These are phyloP conservation scores for Macrobrachium rosenbergii DNA, from an alignment of 1,140 invertebrate genomes.

Conservation along the genomic window DNA sequence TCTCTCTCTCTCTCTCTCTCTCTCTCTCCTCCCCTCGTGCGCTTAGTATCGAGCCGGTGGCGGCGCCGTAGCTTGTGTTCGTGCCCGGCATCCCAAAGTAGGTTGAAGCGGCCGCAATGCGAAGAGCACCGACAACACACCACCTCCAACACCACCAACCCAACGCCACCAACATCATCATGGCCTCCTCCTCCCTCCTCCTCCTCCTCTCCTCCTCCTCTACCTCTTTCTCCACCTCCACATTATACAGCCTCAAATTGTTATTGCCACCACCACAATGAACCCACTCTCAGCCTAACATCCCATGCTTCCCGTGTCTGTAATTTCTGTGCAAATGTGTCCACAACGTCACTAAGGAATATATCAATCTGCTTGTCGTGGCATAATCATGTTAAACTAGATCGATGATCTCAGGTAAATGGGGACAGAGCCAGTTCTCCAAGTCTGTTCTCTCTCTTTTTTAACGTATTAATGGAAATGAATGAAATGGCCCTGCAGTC, in stretches of 20 bases:
- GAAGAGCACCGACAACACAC: slow-evolving; percentile 10
- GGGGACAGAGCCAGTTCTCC: background rate
- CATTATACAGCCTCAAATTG: background rate
- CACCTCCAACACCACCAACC: background rate
- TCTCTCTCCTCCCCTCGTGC: background rate
- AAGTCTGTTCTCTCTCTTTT: background rate
- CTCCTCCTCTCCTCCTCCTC: background rate
- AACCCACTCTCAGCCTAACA: background rate
- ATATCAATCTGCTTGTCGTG: too few species aligned
- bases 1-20: background rate
- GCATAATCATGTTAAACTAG: too few species aligned
- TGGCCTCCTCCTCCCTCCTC: background rate
- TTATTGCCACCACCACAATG: background rate
- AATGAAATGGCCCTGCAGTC: background rate
- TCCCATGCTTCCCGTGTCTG: background rate
- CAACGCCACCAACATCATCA: background rate
- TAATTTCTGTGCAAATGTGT: too few species aligned
- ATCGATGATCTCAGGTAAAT: too few species aligned
- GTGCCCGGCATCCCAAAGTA: slow-evolving; percentile 43
- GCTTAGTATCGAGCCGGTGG: slow-evolving; percentile 38
- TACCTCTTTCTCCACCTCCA: background rate
- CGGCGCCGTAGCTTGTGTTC: background rate
- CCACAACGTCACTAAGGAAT: too few species aligned
- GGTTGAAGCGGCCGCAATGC: slow-evolving; percentile 50
- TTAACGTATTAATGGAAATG: background rate